Conservation (phyloP, 2,888 invertebrate species). For the Malthinus flaveolus region DNA sequence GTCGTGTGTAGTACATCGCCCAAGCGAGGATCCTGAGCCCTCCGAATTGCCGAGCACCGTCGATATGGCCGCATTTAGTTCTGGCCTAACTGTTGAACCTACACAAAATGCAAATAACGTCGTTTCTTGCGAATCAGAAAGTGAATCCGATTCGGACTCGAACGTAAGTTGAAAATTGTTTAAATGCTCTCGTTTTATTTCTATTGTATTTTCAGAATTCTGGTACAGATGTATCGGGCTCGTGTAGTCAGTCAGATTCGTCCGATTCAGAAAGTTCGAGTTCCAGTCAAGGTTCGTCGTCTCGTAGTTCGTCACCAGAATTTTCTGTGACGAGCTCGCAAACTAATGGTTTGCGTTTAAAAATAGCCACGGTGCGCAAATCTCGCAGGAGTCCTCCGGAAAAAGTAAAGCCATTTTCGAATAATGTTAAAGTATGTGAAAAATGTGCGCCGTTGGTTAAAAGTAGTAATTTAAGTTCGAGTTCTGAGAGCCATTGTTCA, state of each 20-base stretch:
- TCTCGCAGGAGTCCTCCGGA: slow-evolving; percentile 51
- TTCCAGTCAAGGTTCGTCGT: slow-evolving; percentile 51
- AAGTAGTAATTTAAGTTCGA: slow-evolving; percentile 58
- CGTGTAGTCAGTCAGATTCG: slow-evolving; percentile 52
- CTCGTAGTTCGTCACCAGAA: slow-evolving; percentile 54
- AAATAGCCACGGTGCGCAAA: slow-evolving; percentile 64
- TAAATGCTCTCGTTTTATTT: background rate
- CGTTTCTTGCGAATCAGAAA: slow-evolving; percentile 58
- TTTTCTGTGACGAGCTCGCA: slow-evolving; percentile 65
- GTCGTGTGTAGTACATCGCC: slow-evolving; percentile 62
- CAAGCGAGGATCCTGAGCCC: slow-evolving; percentile 64
- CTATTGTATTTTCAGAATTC: slow-evolving; percentile 52
- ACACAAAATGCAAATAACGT: slow-evolving; percentile 39
- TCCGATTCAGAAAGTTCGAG: slow-evolving; percentile 53
- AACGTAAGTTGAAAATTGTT: slow-evolving; percentile 47
- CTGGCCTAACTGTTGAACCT: slow-evolving; percentile 50
- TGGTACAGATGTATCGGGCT: slow-evolving; percentile 54
- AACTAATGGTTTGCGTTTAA: slow-evolving; percentile 64
- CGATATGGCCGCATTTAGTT: slow-evolving; percentile 68
- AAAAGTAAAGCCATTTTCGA: slow-evolving; percentile 20
- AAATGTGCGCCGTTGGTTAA: slow-evolving; percentile 30
- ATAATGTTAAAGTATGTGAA: slow-evolving; percentile 23
- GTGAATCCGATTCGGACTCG: slow-evolving; percentile 62
- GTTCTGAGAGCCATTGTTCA: slow-evolving; percentile 53
- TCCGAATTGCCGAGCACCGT: slow-evolving; percentile 67